These are phyloP conservation scores for Coecobrya sp. DNA, from an alignment of 2,888 invertebrate genomes.

Conservation along the genomic window DNA sequence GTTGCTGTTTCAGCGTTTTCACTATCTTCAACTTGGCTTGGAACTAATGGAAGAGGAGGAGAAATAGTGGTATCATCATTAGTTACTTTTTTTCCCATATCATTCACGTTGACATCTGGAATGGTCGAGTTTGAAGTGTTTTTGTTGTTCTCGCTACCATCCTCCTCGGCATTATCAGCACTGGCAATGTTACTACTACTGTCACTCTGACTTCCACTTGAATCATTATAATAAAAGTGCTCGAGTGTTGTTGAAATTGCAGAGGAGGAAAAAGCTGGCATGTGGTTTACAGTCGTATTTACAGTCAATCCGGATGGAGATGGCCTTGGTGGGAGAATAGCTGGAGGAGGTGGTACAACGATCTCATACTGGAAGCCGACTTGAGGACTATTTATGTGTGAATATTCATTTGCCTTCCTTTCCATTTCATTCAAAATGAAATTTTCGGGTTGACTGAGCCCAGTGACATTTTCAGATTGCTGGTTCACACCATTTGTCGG, in stretches of 20 bases:
- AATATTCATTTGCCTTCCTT: slow-evolving; percentile 47
- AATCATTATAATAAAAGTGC: neutral
- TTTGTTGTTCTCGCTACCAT: slow-evolving; percentile 29
- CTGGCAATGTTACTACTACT: neutral
- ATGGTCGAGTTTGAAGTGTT: slow-evolving; percentile 58
- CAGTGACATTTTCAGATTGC: slow-evolving; percentile 45
- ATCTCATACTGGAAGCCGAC: slow-evolving; percentile 78
- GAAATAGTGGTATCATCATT: slow-evolving; percentile 31
- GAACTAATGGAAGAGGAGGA: slow-evolving; percentile 34
- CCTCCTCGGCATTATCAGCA: neutral
- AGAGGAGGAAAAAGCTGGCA: slow-evolving; percentile 29
- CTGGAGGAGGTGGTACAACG: slow-evolving; percentile 31
- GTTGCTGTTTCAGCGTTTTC: slow-evolving; percentile 37
- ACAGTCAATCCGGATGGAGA: slow-evolving; percentile 24
- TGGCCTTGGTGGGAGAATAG: slow-evolving; percentile 15
- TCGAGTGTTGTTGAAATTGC: slow-evolving; percentile 10
- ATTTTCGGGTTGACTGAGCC: neutral
- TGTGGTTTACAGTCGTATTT: neutral
- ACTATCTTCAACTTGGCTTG: slow-evolving; percentile 43
- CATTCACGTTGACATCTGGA: slow-evolving; percentile 49
- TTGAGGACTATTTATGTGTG: slow-evolving; percentile 61
- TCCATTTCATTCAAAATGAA: neutral
- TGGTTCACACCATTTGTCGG: neutral
- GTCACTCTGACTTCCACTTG: neutral
- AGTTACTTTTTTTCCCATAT: slow-evolving; percentile 45